A percentile compares a stretch with the other conserved stretches of the same genome.
Evolutionary conservation across 2,797 vertebrate genomes (phyloP).

Genomic region (Taeniopygia guttata): DNA sequence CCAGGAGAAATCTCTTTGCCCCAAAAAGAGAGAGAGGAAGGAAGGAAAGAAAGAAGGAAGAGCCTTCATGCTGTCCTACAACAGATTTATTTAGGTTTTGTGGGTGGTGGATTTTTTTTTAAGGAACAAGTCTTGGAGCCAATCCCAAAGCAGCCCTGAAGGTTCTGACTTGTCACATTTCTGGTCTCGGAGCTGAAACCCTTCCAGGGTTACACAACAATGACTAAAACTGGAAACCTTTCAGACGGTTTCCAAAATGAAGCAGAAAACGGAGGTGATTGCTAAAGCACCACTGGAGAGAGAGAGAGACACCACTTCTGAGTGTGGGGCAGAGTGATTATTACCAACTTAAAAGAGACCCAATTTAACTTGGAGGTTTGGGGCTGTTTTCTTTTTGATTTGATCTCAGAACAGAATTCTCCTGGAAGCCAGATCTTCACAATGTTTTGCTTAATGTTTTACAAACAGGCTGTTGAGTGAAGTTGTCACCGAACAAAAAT

Average conservation of each 20-base stretch:
- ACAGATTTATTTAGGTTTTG: not conserved
- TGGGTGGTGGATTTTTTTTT: not conserved
- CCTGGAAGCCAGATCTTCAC: slow-evolving; percentile 21
- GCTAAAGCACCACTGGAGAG: not conserved
- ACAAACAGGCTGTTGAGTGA: slow-evolving; percentile 52
- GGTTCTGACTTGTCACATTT: slow-evolving; percentile 45
- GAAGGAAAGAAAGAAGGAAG: not conserved
- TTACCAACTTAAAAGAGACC: not conserved
- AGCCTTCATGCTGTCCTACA: not conserved
- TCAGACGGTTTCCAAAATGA: slow-evolving; percentile 5
- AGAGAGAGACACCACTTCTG: not conserved
- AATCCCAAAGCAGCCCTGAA: slow-evolving; percentile 8
- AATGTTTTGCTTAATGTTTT: slow-evolving; percentile 51
- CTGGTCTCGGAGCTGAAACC: slow-evolving; percentile 33
- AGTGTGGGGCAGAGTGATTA: not conserved
- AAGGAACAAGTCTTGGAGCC: not conserved
- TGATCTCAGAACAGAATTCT: slow-evolving; percentile 5
- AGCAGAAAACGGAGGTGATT: slow-evolving; percentile 36
- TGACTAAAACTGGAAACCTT: slow-evolving; percentile 43
- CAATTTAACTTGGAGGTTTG: not conserved
- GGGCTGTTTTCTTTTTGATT: slow-evolving; percentile 47
- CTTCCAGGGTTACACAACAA: slow-evolving; percentile 57
- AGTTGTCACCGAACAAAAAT: slow-evolving; percentile 56
- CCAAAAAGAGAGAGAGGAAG: not conserved
- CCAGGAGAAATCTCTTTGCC: not conserved